Conservation (phyloP, 2,888 invertebrate genomes). For the Polymixis lichenea region DNA sequence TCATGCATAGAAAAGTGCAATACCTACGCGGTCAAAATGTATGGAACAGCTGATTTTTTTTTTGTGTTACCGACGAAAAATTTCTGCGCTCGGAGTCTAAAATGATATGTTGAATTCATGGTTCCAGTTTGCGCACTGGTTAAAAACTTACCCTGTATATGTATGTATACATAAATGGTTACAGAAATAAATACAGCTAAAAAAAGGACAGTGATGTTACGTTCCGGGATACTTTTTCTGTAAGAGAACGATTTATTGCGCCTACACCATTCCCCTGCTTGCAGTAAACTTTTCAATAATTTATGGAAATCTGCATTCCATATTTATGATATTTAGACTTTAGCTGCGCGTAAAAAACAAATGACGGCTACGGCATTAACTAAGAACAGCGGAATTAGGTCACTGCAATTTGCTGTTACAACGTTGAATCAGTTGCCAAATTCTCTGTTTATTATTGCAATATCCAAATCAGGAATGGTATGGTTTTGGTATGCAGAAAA, state of each 20-base stretch:
- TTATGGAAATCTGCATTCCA: not conserved
- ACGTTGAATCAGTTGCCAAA: constrained; percentile 45
- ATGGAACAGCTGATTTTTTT: too few species aligned
- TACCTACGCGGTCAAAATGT: too few species aligned
- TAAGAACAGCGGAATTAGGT: constrained; percentile 33
- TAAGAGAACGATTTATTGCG: not conserved
- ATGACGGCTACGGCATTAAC: not conserved
- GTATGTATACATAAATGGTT: too few species aligned
- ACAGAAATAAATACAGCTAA: too few species aligned
- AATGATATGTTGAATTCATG: too few species aligned
- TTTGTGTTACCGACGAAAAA: too few species aligned
- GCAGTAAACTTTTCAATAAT: not conserved
- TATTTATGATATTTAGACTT: not conserved
- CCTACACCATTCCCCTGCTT: not conserved
- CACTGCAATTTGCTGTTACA: constrained; percentile 26
- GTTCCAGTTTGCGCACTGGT: too few species aligned
- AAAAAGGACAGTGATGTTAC: not conserved
- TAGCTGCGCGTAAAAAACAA: not conserved
- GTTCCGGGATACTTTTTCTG: not conserved
- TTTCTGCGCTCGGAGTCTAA: too few species aligned
- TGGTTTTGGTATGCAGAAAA: constrained; percentile 32
- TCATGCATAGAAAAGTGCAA: too few species aligned
- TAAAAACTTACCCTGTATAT: too few species aligned
- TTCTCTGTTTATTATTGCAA: constrained; percentile 41
- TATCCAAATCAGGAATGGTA: constrained; percentile 44